These are phyloP conservation scores for Rhynchomys soricoides DNA, from an alignment of 2,113 vertebrate genomes.

Conservation along the genomic window DNA sequence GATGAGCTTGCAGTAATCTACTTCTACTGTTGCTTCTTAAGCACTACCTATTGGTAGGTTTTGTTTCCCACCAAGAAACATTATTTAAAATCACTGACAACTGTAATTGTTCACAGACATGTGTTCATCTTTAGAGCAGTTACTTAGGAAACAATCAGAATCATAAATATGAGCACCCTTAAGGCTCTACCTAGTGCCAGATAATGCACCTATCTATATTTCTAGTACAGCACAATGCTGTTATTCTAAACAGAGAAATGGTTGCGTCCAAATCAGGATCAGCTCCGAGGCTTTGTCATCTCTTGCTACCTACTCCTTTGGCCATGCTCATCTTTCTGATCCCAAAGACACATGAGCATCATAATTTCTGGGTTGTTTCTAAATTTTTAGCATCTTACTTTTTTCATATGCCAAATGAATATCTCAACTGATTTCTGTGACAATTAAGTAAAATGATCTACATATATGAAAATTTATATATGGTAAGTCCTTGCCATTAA, in stretches of 20 bases:
- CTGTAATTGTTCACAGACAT: constrained; percentile 14
- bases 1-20: neutral
- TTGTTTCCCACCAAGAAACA: neutral
- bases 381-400: neutral
- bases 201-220: neutral
- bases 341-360: neutral
- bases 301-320: neutral
- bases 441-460: constrained; percentile 29
- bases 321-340: too few relatives aligned
- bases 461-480: neutral
- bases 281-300: neutral
- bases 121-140: constrained; percentile 9
- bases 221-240: neutral
- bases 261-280: neutral
- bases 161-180: neutral
- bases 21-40: constrained; percentile 13
- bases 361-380: neutral
- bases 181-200: neutral
- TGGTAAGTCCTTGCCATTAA: neutral
- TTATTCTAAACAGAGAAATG: neutral
- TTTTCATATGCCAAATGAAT: constrained; percentile 9
- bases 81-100: constrained; percentile 46
- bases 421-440: neutral
- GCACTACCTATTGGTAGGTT: neutral
- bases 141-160: constrained; percentile 33